These are phyloP conservation scores for Caranx melampygus DNA, from an alignment of 2,113 vertebrate genomes.

Conservation along the genomic window DNA sequence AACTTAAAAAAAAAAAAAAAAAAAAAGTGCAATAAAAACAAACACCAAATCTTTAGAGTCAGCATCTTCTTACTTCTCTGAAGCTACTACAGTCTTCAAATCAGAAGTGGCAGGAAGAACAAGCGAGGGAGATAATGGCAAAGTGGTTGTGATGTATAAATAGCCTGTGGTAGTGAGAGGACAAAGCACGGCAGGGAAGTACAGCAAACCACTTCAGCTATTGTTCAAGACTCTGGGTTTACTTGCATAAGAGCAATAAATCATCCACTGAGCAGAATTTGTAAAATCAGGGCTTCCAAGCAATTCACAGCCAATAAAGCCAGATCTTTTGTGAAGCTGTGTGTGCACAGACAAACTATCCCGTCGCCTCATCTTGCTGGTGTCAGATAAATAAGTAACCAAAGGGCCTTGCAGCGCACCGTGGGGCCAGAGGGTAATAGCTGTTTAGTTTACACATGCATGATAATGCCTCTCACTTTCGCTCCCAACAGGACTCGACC, in stretches of 20 bases:
- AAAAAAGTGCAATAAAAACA: neutral
- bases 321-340: constrained; percentile 43
- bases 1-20: neutral
- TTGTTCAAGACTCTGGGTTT: constrained; percentile 60
- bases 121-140: constrained; percentile 60
- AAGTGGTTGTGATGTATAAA: constrained; percentile 71
- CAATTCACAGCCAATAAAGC: constrained; percentile 53
- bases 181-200: constrained; percentile 62
- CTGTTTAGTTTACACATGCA: constrained; percentile 74
- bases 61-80: neutral
- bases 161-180: constrained; percentile 57
- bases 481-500: constrained; percentile 50
- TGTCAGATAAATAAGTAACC: constrained; percentile 71
- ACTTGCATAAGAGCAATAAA: constrained; percentile 56
- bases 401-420: constrained; percentile 53
- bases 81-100: constrained; percentile 27
- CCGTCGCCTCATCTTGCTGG: constrained; percentile 50
- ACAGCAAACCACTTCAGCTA: constrained; percentile 58
- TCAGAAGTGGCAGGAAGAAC: constrained; percentile 41
- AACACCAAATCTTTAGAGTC: constrained; percentile 5
- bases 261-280: constrained; percentile 37
- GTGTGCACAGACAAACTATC: constrained; percentile 30
- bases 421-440: constrained; percentile 67
- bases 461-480: constrained; percentile 73
- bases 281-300: constrained; percentile 37